Conservation (phyloP, 2,888 invertebrate genomes). For the Tetrapedia diversipes region DNA sequence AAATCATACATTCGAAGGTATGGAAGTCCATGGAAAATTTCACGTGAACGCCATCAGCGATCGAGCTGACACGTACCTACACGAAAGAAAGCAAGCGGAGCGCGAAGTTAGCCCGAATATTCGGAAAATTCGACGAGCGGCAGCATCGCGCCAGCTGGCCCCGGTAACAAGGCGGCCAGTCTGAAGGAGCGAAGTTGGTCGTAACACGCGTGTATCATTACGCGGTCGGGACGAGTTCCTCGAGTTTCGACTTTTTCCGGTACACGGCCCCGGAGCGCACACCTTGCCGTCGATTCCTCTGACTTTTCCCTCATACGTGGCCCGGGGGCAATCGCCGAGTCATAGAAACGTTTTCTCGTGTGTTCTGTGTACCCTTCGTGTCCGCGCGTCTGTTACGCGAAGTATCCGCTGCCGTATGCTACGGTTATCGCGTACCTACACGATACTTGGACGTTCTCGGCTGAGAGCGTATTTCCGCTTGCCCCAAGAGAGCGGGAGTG, state of each 20-base stretch:
- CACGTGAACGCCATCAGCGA: neutral
- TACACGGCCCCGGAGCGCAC: conserved; percentile 45
- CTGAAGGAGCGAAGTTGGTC: conserved; percentile 58
- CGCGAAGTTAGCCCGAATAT: conserved; percentile 39
- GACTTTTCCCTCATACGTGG: conserved; percentile 53
- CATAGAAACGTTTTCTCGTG: conserved; percentile 56
- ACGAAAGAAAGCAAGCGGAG: conserved; percentile 14
- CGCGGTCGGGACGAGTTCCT: conserved; percentile 52
- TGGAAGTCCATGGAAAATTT: too few species aligned
- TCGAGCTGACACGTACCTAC: neutral
- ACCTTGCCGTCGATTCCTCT: conserved; percentile 53
- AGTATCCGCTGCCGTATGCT: conserved; percentile 49
- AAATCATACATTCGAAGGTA: too few species aligned
- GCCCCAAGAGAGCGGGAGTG: conserved; percentile 44
- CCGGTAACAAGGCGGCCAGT: conserved; percentile 54
- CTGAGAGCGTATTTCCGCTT: conserved; percentile 57
- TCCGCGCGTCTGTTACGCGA: conserved; percentile 40
- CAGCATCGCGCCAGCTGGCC: conserved; percentile 28
- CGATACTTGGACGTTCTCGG: conserved; percentile 71
- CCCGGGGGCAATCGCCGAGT: conserved; percentile 61
- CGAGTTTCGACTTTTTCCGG: conserved; percentile 60
- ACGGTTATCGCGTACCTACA: conserved; percentile 71
- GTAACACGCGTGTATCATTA: conserved; percentile 63
- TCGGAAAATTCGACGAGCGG: conserved; percentile 42
- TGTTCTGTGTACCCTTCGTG: conserved; percentile 55